These are phyloP conservation scores for Gymnopithys bicolor DNA, from an alignment of 2,797 vertebrate genomes.

Conservation along the genomic window DNA sequence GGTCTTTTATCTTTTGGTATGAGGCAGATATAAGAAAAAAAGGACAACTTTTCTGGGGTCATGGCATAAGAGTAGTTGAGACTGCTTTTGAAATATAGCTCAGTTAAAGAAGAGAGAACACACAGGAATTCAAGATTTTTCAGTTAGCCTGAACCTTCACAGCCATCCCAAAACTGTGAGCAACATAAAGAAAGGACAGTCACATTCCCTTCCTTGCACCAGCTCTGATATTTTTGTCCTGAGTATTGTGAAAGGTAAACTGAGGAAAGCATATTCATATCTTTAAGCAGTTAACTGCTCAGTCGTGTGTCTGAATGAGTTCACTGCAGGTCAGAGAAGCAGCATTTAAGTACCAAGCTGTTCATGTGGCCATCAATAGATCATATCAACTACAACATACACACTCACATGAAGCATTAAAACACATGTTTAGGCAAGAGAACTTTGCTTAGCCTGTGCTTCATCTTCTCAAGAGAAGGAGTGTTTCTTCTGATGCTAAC, in stretches of 20 bases:
- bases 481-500: not conserved
- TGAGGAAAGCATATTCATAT: not conserved
- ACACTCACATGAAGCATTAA: not conserved
- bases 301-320: not conserved
- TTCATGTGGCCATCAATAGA: rapidly evolving
- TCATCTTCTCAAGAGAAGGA: not conserved
- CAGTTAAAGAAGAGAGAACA: not conserved
- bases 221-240: not conserved
- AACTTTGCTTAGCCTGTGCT: not conserved
- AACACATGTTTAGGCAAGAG: not conserved
- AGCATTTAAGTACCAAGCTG: not conserved
- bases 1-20: not conserved
- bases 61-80: not conserved
- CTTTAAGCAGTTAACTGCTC: not conserved
- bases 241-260: not conserved
- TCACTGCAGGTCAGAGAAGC: not conserved
- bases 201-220: not conserved
- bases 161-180: not conserved
- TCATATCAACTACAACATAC: not conserved
- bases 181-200: not conserved
- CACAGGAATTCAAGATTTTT: not conserved
- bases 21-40: not conserved
- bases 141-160: not conserved
- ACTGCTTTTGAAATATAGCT: not conserved
- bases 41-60: not conserved